A percentile compares a stretch with the other conserved stretches of the same genome.
Conservation (phyloP, 2,888 invertebrate species). For the Diogma glabrata region DNA sequence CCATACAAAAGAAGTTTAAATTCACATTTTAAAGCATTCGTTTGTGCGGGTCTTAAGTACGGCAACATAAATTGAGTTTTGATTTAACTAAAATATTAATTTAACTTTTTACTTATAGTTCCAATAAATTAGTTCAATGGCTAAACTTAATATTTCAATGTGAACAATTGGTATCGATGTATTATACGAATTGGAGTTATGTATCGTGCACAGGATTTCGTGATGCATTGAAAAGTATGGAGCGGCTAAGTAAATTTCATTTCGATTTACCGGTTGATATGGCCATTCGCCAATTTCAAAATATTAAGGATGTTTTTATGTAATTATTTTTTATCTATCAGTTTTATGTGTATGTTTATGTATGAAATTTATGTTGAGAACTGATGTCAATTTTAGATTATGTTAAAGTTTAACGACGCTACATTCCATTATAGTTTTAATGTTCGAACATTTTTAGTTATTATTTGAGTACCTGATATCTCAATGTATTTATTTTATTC, state of each 20-base stretch:
- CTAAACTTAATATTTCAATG: slow-evolving; percentile 84
- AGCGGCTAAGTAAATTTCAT: slow-evolving; percentile 69
- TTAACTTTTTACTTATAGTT: slow-evolving; percentile 39
- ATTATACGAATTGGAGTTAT: slow-evolving; percentile 89
- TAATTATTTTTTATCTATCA: no score
- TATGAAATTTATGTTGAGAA: no score
- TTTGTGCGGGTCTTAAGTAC: slow-evolving; percentile 91
- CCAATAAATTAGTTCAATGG: slow-evolving; percentile 88
- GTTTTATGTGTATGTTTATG: no score
- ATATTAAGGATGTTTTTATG: slow-evolving; percentile 92
- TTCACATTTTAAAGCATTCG: slow-evolving; percentile 96
- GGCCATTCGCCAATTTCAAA: slow-evolving; percentile 92
- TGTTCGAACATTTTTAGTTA: no score
- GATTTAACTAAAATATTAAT: background rate
- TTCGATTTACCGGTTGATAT: slow-evolving; percentile 94
- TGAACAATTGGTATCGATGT: slow-evolving; percentile 61
- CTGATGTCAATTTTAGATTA: no score
- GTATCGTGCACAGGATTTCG: slow-evolving; percentile 93
- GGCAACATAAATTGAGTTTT: background rate
- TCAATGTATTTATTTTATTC: no score
- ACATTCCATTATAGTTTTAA: no score
- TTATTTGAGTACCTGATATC: no score
- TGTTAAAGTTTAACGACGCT: no score
- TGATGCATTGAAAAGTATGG: slow-evolving; percentile 84
- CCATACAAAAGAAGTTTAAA: slow-evolving; percentile 90